Evolutionary conservation across 1,140 invertebrate species (phyloP), one percentile per base, ranked within the genome.

Genomic region (Drosophila lowei): DNA sequence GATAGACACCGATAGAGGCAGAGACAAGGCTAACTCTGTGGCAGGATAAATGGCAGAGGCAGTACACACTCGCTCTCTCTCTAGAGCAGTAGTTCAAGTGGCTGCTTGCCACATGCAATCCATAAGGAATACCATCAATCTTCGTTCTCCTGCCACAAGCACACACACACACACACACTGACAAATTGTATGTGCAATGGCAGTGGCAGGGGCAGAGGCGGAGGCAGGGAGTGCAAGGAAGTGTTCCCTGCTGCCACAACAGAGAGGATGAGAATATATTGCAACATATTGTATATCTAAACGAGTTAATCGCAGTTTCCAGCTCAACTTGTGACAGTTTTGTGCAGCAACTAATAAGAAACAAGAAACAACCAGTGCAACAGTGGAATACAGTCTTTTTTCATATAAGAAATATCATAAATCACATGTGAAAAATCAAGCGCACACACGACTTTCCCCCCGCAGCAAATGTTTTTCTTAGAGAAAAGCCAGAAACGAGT

Each of bases 271-370:
- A 25, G 41, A 56, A 56, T 56, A 41, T 56, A 73, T 73, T 60
- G 71, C 71, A 61, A 38, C 49, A 65, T 65, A 70, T 56, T 62
- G 66, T 68, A 52, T 55, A 68, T 60, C 66, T 67, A 79, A 38
- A 85, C 55, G 54, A 84, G 77, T 80, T 83, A 83, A 83, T 83
- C 70, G 79, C 60, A 75, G 74, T 75, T 38, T 83, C 65, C 74
- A 78, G 70, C 58, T 65, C 56, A 77, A 67, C 67, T 81, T 81
- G 78, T 44, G 78, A 77, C 78, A 81, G 78, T 68, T 81, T 77
- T 81, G 72, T 50, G 58, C 38, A 56, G 56, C 34, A 80, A 57
- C 66, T 85, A 84, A 79, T 84, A 76, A 76, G 80, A 68, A 42
- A 42, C 55, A 72, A 65, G 43, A 79, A 67, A 68, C 21, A 18